phyloP scores from a whole-genome alignment of 2,797 vertebrate species.

The Allobates femoralis region DNA sequence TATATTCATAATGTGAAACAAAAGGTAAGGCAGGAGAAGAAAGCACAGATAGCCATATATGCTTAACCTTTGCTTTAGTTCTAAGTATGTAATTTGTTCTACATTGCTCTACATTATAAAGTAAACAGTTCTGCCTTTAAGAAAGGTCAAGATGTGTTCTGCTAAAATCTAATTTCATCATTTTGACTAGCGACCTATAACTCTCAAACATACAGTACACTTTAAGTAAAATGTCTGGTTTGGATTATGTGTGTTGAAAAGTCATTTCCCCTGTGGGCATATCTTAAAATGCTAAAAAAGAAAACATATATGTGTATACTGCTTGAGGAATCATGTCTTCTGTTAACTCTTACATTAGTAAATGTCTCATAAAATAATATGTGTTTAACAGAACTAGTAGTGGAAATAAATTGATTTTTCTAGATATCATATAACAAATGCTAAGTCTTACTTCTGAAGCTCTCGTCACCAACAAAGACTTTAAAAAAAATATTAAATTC shows the following conservation, averaged over 20 bases:
- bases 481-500: no score
- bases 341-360: conserved; percentile 62
- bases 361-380: conserved; percentile 61
- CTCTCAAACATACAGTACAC: conserved; percentile 73
- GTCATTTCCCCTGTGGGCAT: conserved; percentile 68
- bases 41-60: conserved; percentile 78
- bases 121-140: conserved; percentile 90
- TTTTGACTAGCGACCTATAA: conserved; percentile 81
- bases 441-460: no score
- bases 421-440: not conserved
- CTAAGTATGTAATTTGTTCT: conserved; percentile 84
- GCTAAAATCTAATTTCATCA: conserved; percentile 89
- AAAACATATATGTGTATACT: conserved; percentile 65
- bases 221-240: conserved; percentile 75
- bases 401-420: not conserved
- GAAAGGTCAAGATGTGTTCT: conserved; percentile 97
- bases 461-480: no score
- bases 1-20: not conserved
- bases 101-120: conserved; percentile 90
- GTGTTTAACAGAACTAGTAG: not conserved
- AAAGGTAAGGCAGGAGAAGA: not conserved
- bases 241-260: conserved; percentile 77
- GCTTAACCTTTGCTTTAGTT: conserved; percentile 90
- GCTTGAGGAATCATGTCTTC: conserved; percentile 53
- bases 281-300: conserved; percentile 69